A percentile compares a stretch with the other conserved stretches of the same genome.
Conservation (phyloP, 2,888 invertebrate genomes). For the Sicus ferrugineus region DNA sequence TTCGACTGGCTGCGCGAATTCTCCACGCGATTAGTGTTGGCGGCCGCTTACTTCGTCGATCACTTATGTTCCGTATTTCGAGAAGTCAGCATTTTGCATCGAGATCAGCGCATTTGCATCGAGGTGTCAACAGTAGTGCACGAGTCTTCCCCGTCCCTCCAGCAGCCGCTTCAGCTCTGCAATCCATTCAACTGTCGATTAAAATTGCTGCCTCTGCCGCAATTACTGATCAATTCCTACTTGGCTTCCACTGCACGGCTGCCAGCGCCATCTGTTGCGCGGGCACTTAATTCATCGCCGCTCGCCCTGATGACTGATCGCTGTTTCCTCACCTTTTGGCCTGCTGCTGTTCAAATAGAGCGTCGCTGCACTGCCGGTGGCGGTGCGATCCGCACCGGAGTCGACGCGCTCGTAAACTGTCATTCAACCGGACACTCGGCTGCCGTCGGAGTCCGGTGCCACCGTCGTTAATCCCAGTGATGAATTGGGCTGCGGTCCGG, state of each 20-base stretch:
- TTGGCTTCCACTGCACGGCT: neutral
- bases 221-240: neutral
- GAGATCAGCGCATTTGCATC: neutral
- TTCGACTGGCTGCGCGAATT: too few relatives aligned
- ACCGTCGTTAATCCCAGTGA: neutral
- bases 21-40: too few relatives aligned
- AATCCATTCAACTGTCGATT: neutral
- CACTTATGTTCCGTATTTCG: too few relatives aligned
- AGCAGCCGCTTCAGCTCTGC: too few relatives aligned
- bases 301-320: neutral
- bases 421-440: slow-evolving; percentile 56
- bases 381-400: neutral
- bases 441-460: neutral
- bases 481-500: neutral
- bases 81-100: too few relatives aligned
- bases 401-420: slow-evolving; percentile 49
- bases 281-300: slow-evolving; percentile 6
- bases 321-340: slow-evolving; percentile 19
- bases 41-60: too few relatives aligned
- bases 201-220: neutral
- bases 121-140: too few relatives aligned
- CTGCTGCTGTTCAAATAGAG: slow-evolving; percentile 8
- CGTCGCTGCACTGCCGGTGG: neutral
- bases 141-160: too few relatives aligned
- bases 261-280: slow-evolving; percentile 17